phyloP scores from a whole-genome alignment of 2,797 vertebrate species.

The Galaxias olidus region DNA sequence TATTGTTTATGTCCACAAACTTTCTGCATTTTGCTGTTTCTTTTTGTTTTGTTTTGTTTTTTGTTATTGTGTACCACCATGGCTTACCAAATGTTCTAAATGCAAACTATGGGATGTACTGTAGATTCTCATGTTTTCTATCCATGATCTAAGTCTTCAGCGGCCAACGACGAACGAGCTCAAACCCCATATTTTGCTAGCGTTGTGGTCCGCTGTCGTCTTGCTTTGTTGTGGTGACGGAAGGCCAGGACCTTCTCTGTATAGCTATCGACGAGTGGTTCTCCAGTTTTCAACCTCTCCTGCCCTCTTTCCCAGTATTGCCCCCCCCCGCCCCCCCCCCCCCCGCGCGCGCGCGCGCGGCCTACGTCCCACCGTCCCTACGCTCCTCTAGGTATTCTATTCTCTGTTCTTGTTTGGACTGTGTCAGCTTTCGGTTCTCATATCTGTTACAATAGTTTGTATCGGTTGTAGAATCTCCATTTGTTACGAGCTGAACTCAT shows the following conservation, averaged over 20 bases:
- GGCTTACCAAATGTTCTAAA: neutral
- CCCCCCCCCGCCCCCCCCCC: constrained; percentile 22
- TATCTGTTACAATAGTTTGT: constrained; percentile 76
- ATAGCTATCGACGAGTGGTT: constrained; percentile 7
- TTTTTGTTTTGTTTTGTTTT: constrained; percentile 43
- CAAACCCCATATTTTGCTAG: neutral
- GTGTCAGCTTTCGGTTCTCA: constrained; percentile 52
- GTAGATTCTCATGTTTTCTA: neutral
- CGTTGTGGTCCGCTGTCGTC: neutral
- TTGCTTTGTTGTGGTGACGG: neutral
- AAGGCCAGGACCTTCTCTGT: constrained; percentile 9
- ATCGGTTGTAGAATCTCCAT: constrained; percentile 75
- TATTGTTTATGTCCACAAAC: constrained; percentile 7
- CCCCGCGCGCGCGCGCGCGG: too few species aligned
- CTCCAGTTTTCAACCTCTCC: neutral
- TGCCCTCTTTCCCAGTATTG: constrained; percentile 67
- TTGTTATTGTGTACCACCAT: constrained; percentile 9
- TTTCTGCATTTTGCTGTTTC: constrained; percentile 22
- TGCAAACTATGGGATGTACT: constrained; percentile 47
- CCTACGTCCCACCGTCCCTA: constrained; percentile 38
- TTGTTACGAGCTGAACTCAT: constrained; percentile 71
- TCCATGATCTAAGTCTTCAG: neutral
- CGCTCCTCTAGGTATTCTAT: constrained; percentile 61
- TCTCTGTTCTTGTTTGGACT: constrained; percentile 51
- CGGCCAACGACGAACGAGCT: neutral